phyloP scores from a whole-genome alignment of 2,888 invertebrate genomes.

The Fragum fragum region DNA sequence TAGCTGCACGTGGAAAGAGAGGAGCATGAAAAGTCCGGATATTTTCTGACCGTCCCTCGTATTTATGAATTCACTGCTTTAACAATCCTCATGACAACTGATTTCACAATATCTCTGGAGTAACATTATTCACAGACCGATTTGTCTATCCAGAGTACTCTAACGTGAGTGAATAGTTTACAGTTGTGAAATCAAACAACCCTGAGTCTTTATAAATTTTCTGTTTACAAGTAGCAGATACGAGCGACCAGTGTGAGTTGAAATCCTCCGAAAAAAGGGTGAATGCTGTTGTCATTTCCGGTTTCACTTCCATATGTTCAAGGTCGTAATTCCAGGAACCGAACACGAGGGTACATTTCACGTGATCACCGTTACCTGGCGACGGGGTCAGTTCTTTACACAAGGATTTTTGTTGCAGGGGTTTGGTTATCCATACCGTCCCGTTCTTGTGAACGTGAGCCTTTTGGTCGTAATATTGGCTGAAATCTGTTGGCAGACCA shows the following conservation, averaged over 20 bases:
- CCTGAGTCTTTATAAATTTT: neutral
- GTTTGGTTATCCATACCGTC: neutral
- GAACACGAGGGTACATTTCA: neutral
- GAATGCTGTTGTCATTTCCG: neutral
- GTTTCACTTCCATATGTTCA: neutral
- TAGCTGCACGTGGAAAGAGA: too few relatives aligned
- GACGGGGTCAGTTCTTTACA: neutral
- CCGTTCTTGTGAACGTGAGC: conserved; percentile 4
- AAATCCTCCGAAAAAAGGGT: neutral
- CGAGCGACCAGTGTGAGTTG: neutral
- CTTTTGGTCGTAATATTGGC: neutral
- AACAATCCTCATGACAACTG: too few relatives aligned
- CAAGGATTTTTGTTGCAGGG: neutral
- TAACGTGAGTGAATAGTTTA: neutral
- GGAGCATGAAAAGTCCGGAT: too few relatives aligned
- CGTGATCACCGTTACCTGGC: too few relatives aligned
- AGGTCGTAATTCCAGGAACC: conserved; percentile 25
- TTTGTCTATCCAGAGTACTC: neutral
- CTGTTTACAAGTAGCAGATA: neutral
- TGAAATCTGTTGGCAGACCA: neutral
- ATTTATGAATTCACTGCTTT: too few relatives aligned
- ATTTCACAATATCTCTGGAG: too few relatives aligned
- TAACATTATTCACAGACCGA: too few relatives aligned
- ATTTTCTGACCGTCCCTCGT: too few relatives aligned
- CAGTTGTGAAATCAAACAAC: neutral